phyloP scores from a whole-genome alignment of 1,140 invertebrate genomes.

The Drosophila lowei region DNA sequence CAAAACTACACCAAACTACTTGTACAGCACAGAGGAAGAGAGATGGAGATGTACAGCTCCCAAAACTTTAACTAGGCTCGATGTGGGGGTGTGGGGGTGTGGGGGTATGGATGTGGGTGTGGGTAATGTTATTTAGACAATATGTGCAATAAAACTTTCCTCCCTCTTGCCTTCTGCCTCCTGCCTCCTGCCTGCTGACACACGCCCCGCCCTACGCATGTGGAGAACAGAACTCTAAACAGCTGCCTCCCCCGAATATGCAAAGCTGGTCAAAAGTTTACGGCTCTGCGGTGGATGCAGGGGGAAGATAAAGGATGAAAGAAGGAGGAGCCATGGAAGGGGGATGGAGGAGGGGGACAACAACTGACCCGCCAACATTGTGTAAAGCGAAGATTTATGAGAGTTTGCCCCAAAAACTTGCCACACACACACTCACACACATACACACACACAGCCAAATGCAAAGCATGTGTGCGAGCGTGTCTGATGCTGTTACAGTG shows the following conservation, averaged over 20 bases:
- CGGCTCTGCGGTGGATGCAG: constrained; percentile 6
- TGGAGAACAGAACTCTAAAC: constrained; percentile 15
- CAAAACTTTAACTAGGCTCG: neutral
- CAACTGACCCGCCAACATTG: constrained; percentile 80
- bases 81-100: too few relatives aligned
- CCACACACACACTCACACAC: neutral
- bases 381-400: constrained; percentile 80
- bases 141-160: constrained; percentile 76
- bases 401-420: constrained; percentile 72
- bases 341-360: neutral
- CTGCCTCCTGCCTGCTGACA: constrained; percentile 2
- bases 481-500: neutral
- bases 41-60: neutral
- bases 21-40: constrained; percentile 10
- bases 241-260: constrained; percentile 37
- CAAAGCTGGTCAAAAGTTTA: constrained; percentile 54
- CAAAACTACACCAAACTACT: constrained; percentile 24
- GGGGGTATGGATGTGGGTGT: constrained; percentile 2
- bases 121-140: constrained; percentile 71
- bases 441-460: constrained; percentile 17
- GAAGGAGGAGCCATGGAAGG: constrained; percentile 1
- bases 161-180: neutral
- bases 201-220: constrained; percentile 15
- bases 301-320: constrained; percentile 4
- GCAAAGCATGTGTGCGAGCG: constrained; percentile 1